Conservation (phyloP, 2,888 invertebrate species). For the Embidobia sp. region DNA sequence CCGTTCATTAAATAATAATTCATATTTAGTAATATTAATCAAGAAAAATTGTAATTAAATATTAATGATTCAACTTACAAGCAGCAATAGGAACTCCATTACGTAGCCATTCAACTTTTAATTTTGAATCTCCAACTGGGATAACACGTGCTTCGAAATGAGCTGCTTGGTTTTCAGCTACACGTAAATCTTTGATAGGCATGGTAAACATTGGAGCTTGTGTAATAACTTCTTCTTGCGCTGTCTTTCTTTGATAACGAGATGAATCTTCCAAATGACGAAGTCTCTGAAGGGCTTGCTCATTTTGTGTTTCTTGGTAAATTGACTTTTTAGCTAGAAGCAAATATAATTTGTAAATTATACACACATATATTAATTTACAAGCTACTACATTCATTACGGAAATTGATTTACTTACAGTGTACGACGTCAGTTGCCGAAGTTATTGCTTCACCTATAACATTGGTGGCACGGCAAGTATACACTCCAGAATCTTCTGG, state of each 20-base stretch:
- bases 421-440: conserved; percentile 93
- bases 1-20: not conserved
- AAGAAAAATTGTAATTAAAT: no score
- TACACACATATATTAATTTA: conserved; percentile 76
- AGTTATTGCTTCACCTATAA: conserved; percentile 97
- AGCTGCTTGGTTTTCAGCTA: conserved; percentile 95
- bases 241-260: conserved; percentile 87
- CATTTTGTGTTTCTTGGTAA: conserved; percentile 93
- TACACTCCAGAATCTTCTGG: conserved; percentile 98
- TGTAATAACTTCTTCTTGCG: conserved; percentile 89
- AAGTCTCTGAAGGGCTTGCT: conserved; percentile 90
- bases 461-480: conserved; percentile 97
- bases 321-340: conserved; percentile 88
- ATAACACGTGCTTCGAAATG: conserved; percentile 97
- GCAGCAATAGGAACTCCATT: conserved; percentile 96
- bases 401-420: conserved; percentile 85
- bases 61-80: no score
- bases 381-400: conserved; percentile 92
- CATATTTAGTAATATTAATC: no score
- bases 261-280: conserved; percentile 91
- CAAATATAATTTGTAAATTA: conserved; percentile 19
- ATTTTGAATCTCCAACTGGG: conserved; percentile 95
- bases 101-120: conserved; percentile 96
- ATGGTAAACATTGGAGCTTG: conserved; percentile 96
- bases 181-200: conserved; percentile 92